Conservation (phyloP, 2,113 vertebrate genomes). For the Hiodon alosoides region DNA sequence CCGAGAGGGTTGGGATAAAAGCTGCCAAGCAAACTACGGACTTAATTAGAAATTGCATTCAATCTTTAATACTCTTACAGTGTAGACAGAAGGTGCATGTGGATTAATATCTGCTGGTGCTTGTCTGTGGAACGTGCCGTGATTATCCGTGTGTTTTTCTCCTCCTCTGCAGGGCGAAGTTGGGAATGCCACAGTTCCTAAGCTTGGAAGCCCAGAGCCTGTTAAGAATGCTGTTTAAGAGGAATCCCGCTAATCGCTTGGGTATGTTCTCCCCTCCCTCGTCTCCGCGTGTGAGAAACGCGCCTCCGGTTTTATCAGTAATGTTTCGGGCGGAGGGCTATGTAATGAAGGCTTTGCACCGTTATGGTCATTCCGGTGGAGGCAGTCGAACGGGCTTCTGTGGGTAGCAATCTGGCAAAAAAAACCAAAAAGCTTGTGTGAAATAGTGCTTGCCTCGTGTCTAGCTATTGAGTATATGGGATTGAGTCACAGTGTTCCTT, state of each 20-base stretch:
- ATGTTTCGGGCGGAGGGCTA: not conserved
- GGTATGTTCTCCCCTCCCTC: constrained; percentile 58
- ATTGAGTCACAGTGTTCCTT: too few relatives aligned
- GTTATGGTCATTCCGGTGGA: too few relatives aligned
- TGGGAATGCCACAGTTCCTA: constrained; percentile 97
- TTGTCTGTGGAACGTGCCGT: not conserved
- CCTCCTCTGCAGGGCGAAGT: constrained; percentile 75
- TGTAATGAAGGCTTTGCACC: too few relatives aligned
- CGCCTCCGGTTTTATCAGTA: not conserved
- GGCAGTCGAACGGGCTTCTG: too few relatives aligned
- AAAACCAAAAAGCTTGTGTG: too few relatives aligned
- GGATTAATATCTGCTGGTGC: not conserved
- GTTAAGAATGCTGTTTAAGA: constrained; percentile 92
- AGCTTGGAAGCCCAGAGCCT: constrained; percentile 95
- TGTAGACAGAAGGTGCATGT: too few relatives aligned
- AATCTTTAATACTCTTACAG: too few relatives aligned
- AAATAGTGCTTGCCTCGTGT: too few relatives aligned
- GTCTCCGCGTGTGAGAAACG: not conserved
- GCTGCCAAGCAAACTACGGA: not conserved
- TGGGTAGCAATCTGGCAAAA: too few relatives aligned
- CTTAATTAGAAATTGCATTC: too few relatives aligned
- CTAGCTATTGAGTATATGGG: too few relatives aligned
- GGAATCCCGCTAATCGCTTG: constrained; percentile 91
- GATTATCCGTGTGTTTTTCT: not conserved
- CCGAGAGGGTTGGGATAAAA: not conserved